These are phyloP conservation scores for Penelope pileata DNA, from an alignment of 2,113 vertebrate genomes.

Conservation along the genomic window DNA sequence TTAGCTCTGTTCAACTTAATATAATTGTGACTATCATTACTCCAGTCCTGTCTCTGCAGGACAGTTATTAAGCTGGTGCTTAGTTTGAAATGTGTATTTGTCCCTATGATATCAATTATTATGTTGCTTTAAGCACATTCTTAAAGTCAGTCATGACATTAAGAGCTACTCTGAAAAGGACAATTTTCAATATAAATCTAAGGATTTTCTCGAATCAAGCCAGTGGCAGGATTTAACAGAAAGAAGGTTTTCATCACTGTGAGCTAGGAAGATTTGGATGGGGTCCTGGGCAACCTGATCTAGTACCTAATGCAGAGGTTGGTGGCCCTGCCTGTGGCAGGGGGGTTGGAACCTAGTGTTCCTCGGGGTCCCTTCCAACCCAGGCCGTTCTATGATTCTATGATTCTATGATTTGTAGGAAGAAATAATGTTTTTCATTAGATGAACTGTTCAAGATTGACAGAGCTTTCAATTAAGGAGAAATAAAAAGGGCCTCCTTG, in stretches of 20 bases:
- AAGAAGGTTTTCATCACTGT: not conserved
- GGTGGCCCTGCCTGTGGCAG: too few relatives aligned
- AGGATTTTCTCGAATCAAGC: not conserved
- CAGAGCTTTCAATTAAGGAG: not conserved
- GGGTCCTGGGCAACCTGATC: too few relatives aligned
- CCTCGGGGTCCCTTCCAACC: too few relatives aligned
- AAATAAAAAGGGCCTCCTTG: not conserved
- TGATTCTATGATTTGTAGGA: too few relatives aligned
- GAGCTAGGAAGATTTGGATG: not conserved
- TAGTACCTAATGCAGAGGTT: too few relatives aligned
- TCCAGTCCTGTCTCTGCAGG: not conserved
- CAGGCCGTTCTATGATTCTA: too few relatives aligned
- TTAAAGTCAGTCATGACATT: not conserved
- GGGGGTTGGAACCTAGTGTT: too few relatives aligned
- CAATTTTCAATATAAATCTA: not conserved
- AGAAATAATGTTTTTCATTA: not conserved
- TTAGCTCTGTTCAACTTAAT: not conserved
- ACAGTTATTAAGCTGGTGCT: not conserved
- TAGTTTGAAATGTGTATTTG: not conserved
- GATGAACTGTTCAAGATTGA: not conserved
- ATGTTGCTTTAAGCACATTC: not conserved
- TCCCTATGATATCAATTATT: not conserved
- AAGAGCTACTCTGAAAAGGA: not conserved
- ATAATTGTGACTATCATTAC: not conserved
- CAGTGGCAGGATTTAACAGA: not conserved